These are phyloP conservation scores for Forficula auricularia DNA, from an alignment of 1,140 invertebrate species.

Conservation along the genomic window DNA sequence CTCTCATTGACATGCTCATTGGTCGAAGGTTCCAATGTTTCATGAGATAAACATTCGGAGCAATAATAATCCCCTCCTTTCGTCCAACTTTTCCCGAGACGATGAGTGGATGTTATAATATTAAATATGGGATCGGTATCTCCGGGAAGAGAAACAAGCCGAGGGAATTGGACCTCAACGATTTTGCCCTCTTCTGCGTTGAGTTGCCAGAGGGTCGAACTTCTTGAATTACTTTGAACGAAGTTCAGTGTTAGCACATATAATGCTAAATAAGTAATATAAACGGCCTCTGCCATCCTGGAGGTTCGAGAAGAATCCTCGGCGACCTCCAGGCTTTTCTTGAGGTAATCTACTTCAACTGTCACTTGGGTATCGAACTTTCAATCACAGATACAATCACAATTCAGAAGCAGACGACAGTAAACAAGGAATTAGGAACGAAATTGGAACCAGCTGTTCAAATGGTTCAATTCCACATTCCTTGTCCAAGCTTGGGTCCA, in stretches of 20 bases:
- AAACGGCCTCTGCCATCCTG: not conserved
- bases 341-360: too few relatives aligned
- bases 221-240: conserved; percentile 48
- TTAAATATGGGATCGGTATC: conserved; percentile 37
- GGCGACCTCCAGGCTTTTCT: too few relatives aligned
- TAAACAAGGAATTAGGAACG: too few relatives aligned
- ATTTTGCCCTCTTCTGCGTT: conserved; percentile 48
- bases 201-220: conserved; percentile 54
- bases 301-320: too few relatives aligned
- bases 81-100: conserved; percentile 40
- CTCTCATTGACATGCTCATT: too few relatives aligned
- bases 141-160: conserved; percentile 28
- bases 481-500: too few relatives aligned
- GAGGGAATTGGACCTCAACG: conserved; percentile 35
- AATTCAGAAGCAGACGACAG: too few relatives aligned
- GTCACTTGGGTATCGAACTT: too few relatives aligned
- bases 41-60: conserved; percentile 16
- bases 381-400: too few relatives aligned
- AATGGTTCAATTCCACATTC: too few relatives aligned
- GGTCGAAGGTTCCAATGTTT: too few relatives aligned
- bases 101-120: conserved; percentile 43
- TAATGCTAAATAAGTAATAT: conserved; percentile 20
- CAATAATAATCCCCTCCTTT: conserved; percentile 27
- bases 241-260: conserved; percentile 38
- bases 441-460: too few relatives aligned